phyloP scores from a whole-genome alignment of 2,113 vertebrate genomes.

The Ciconia maguari region DNA sequence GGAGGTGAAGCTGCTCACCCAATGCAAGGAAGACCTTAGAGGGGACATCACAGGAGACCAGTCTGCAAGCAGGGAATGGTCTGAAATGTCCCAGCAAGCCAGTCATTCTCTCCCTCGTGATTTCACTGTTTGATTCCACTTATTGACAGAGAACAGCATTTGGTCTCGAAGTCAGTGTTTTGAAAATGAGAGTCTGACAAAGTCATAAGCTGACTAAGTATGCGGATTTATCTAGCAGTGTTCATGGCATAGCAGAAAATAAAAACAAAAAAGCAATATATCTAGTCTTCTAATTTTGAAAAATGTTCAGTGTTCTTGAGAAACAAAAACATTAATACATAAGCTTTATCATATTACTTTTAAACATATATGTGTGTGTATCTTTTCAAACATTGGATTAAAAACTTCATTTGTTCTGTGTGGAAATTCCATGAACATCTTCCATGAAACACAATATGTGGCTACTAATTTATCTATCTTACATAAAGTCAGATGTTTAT shows the following conservation, averaged over 20 bases:
- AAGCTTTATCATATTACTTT: not conserved
- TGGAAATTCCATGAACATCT: not conserved
- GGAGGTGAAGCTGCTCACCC: not conserved
- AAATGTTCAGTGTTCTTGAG: not conserved
- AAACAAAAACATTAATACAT: not conserved
- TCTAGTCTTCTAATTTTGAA: not conserved
- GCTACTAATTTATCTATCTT: not conserved
- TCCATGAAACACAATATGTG: not conserved
- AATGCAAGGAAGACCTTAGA: not conserved
- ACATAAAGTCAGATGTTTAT: not conserved
- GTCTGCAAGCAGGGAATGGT: not conserved
- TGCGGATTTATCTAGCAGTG: not conserved
- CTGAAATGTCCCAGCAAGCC: not conserved
- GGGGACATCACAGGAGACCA: accelerated
- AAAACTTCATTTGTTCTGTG: not conserved
- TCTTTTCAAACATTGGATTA: not conserved
- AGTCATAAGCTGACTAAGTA: not conserved
- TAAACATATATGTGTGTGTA: not conserved
- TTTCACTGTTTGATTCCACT: not conserved
- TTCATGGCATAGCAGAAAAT: not conserved
- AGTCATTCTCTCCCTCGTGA: accelerated
- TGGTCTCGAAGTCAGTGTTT: not conserved
- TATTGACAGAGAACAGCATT: not conserved
- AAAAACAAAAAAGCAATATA: not conserved
- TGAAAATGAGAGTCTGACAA: not conserved